phyloP scores from a whole-genome alignment of 2,113 vertebrate genomes.

The Tupaia chinensis region DNA sequence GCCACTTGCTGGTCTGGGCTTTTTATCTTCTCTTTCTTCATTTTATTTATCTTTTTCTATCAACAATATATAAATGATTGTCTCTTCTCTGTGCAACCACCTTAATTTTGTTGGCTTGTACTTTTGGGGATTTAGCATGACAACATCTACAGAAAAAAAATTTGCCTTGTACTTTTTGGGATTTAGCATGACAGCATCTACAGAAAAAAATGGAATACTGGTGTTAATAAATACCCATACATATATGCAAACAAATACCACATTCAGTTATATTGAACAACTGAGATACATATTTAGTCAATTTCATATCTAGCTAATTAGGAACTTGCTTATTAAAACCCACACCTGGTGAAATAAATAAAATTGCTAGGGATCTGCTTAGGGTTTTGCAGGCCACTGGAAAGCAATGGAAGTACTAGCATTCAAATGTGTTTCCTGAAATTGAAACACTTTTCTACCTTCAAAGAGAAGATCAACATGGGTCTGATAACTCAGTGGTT shows the following conservation, averaged over 20 bases:
- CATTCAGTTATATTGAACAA: constrained; percentile 29
- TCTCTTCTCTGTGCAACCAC: background rate
- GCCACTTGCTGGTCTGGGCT: background rate
- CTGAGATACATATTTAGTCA: constrained; percentile 23
- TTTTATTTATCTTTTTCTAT: background rate
- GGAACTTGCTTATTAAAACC: constrained; percentile 52
- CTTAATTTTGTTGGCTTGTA: constrained; percentile 18
- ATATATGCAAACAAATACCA: constrained; percentile 17
- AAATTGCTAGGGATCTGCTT: constrained; percentile 45
- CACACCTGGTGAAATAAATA: constrained; percentile 71
- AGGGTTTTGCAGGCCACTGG: constrained; percentile 51
- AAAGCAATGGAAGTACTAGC: constrained; percentile 41
- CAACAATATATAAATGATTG: background rate
- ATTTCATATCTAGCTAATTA: constrained; percentile 65
- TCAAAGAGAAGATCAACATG: too few relatives aligned
- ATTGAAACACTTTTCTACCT: constrained; percentile 31
- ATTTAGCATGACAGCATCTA: background rate
- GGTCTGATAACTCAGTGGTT: too few relatives aligned
- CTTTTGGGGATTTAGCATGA: background rate
- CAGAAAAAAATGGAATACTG: constrained; percentile 7
- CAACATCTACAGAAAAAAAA: constrained; percentile 15
- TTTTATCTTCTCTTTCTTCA: background rate
- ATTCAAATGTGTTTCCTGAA: constrained; percentile 63
- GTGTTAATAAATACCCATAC: constrained; percentile 21
- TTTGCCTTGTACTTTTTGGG: background rate